Base-by-base conservation (phyloP, 1,140 invertebrate species). In the Antheraea mylitta region DNA sequence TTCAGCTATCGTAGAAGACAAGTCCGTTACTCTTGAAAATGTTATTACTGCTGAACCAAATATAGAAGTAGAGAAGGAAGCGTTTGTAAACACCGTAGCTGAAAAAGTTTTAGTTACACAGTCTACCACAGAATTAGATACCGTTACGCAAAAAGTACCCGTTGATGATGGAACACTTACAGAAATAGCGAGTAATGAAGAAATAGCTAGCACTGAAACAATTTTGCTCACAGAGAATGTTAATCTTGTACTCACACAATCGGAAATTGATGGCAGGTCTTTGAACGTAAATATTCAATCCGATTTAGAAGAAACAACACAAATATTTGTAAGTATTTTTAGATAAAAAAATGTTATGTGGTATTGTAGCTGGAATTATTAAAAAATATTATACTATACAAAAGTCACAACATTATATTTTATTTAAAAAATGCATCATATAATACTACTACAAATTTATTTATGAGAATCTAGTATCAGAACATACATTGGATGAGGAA, bases 31-130 rank as follows among this genome's bases (percentile, higher is more conserved):
- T 9, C 45, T 69, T 22, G 72, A 68, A 63, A 63, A 69, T 36
- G 30, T 58, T 66, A 58, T 68, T 6, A 67, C 72, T 4, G 74
- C 74, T 58, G 75, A 78, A 68, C 64, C 69, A 9, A 60, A 70
- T 72, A 11, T 37, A 22, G 63, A 64, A 38, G 18, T 62, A 5
- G 53, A 66, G 37, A 59, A 58, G 19, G 37, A 64, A 7, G 37
- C 7, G 16, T n/a, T 64, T 42, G 38, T 10, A 37, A 16, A 66
- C 11, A 9, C 53, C 59, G 65, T 10, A 18, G n/a, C 36, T 5
- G 65, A 59, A 38, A 22, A 36, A 66, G 53, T 11, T 19, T 8
- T 22, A 65, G 38, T 48, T 13, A 19, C 61, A 8, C 18, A 63
- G 22, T 38, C 64, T 18, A 45, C 11, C 48, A 19, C 36, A 16